phyloP scores from a whole-genome alignment of 2,888 invertebrate genomes.

The Incurvaria masculella region DNA sequence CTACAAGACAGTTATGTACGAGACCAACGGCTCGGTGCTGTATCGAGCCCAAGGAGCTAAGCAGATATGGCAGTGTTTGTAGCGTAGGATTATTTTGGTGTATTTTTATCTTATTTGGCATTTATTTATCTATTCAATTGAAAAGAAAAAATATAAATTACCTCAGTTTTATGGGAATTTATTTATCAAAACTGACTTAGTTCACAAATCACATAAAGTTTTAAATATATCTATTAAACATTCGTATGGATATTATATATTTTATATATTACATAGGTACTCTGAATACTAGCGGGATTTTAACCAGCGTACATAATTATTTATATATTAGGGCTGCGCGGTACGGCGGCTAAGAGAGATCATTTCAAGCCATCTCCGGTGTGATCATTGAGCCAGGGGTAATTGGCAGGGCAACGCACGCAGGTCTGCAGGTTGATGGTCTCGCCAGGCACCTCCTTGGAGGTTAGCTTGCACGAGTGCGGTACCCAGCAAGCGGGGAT shows the following conservation, averaged over 20 bases:
- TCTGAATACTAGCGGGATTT: constrained; percentile 55
- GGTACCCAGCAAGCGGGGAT: constrained; percentile 83
- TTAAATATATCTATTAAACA: constrained; percentile 56
- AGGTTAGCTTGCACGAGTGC: constrained; percentile 86
- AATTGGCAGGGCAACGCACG: constrained; percentile 89
- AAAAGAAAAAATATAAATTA: too few species aligned
- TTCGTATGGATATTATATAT: constrained; percentile 56
- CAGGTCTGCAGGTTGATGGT: constrained; percentile 92
- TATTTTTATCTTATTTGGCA: too few species aligned
- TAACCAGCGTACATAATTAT: constrained; percentile 57
- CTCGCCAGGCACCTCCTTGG: constrained; percentile 92
- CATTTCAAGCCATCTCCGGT: constrained; percentile 87
- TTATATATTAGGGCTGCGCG: constrained; percentile 17
- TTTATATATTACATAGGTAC: constrained; percentile 58
- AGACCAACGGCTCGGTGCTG: too few species aligned
- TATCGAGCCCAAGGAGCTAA: too few species aligned
- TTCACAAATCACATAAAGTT: constrained; percentile 55
- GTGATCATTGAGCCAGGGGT: constrained; percentile 93
- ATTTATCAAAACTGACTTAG: constrained; percentile 56
- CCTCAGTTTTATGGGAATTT: constrained; percentile 43
- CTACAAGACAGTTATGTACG: too few species aligned
- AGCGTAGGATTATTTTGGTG: too few species aligned
- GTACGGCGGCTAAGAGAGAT: constrained; percentile 32
- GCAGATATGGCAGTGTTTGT: too few species aligned
- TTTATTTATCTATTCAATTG: too few species aligned